Percentiles rank a stretch among this genome's conserved stretches.
Conservation (phyloP, 2,113 vertebrate genomes). For the Dinomys branickii region DNA sequence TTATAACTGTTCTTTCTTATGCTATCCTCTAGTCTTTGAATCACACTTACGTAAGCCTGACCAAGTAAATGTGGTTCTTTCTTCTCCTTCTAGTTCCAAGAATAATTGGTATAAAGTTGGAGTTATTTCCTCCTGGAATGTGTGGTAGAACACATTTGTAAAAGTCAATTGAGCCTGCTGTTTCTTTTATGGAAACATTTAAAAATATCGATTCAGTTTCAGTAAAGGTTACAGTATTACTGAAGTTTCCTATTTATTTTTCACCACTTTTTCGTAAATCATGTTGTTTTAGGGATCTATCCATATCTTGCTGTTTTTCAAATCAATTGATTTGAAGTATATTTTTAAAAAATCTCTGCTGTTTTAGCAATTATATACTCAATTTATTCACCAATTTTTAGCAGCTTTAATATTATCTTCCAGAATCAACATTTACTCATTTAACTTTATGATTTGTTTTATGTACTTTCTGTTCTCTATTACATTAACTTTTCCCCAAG, state of each 20-base stretch:
- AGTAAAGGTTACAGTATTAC: background rate
- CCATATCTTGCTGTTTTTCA: background rate
- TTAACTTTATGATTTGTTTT: background rate
- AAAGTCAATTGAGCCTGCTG: background rate
- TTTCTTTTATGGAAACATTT: conserved; percentile 25
- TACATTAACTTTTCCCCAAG: background rate
- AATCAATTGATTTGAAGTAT: background rate
- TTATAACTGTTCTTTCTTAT: background rate
- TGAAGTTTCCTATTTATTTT: conserved; percentile 1
- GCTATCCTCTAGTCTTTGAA: background rate
- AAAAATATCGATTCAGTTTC: conserved; percentile 3
- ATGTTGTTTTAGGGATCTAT: background rate
- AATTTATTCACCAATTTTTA: background rate
- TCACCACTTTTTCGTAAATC: background rate
- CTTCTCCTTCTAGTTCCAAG: background rate
- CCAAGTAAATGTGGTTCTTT: background rate
- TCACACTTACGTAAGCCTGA: background rate
- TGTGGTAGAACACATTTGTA: background rate
- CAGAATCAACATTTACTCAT: background rate
- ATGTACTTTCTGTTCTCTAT: background rate
- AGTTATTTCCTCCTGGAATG: conserved; percentile 8
- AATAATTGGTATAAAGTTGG: background rate
- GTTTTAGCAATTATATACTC: background rate
- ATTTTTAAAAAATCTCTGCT: background rate
- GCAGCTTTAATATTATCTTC: background rate